These are phyloP conservation scores for Syngnathoides biaculeatus DNA, from an alignment of 2,113 vertebrate genomes.

Conservation along the genomic window DNA sequence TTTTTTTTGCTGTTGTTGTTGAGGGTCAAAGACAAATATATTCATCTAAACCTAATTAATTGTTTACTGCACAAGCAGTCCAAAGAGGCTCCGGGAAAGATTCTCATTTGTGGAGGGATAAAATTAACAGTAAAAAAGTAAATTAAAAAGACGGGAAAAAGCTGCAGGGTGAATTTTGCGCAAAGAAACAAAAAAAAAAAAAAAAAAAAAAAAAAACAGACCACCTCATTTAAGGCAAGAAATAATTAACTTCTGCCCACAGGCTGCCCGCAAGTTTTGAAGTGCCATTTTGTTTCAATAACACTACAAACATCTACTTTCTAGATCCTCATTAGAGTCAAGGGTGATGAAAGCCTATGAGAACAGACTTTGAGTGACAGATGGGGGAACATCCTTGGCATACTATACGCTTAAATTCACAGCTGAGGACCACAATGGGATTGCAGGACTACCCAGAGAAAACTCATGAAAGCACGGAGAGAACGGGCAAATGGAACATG, in stretches of 20 bases:
- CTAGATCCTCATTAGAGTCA: background rate
- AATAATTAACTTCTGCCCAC: background rate
- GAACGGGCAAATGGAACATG: too few relatives aligned
- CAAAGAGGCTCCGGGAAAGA: conserved; percentile 14
- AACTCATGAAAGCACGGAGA: too few relatives aligned
- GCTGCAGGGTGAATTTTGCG: conserved; percentile 5
- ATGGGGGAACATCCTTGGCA: too few relatives aligned
- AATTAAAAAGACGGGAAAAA: conserved; percentile 21
- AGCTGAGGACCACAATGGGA: too few relatives aligned
- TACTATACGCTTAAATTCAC: too few relatives aligned
- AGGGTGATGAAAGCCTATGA: too few relatives aligned
- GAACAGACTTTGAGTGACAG: too few relatives aligned
- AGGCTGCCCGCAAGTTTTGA: background rate
- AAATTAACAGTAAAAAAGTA: conserved; percentile 22
- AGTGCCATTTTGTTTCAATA: background rate
- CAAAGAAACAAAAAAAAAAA: background rate
- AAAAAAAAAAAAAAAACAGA: background rate
- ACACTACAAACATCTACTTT: background rate
- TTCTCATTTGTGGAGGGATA: conserved; percentile 7
- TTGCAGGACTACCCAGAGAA: too few relatives aligned
- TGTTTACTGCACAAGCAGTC: conserved; percentile 46
- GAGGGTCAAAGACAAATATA: conserved; percentile 55
- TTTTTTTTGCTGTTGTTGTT: conserved; percentile 25
- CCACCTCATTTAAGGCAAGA: background rate
- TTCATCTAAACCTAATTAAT: conserved; percentile 54